Base-by-base conservation (phyloP, 23 tunicate species). In the Diplosoma virens region DNA sequence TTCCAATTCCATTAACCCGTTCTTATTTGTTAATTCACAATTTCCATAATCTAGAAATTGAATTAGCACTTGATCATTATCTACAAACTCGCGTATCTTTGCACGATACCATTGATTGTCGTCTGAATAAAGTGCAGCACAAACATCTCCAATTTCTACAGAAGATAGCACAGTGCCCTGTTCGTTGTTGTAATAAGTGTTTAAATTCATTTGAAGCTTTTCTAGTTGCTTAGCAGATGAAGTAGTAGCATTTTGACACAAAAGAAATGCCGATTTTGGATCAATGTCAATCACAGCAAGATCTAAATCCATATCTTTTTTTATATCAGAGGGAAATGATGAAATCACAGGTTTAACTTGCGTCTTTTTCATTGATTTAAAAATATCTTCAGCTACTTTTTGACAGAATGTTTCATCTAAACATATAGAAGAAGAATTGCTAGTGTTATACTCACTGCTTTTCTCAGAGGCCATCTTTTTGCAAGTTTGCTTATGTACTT, bases 1-100 rank as follows among this genome's bases (percentile, higher is more conserved):
- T 6, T 66, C 65, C 1, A 86, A 28, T 3, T 17, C 2, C 25
- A 41, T 47, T 14, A 86, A 37, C 18, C 50, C 9, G 7, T 54
- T 33, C 11, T 0, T 11, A 18, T 59, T 28, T 14, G 80, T 68
- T 11, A 47, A 3, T 63, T 76, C 65, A 20, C 47, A 0, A 66
- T 86, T 86, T 24, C 93, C 93, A 66, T 86, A 86, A 37, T 86
- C 93, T 31, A 84, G 32, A 61, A 58, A 86, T 20, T 71, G 60
- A 9, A 72, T 33, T 7, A 47, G 31, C 2, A 56, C 84, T 21
- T n/a, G 6, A 16, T 33, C 14, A 7, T 65, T 20, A 1, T 25
- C 32, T 25, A 16, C 3, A 0, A 86, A 11, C 0, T 54, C 4
- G 18, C 1, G 0, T 22, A 86, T 48, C 16, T 23, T 63, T 22